These are phyloP conservation scores for Criorhina ranunculi DNA, from an alignment of 2,888 invertebrate genomes.

Conservation along the genomic window DNA sequence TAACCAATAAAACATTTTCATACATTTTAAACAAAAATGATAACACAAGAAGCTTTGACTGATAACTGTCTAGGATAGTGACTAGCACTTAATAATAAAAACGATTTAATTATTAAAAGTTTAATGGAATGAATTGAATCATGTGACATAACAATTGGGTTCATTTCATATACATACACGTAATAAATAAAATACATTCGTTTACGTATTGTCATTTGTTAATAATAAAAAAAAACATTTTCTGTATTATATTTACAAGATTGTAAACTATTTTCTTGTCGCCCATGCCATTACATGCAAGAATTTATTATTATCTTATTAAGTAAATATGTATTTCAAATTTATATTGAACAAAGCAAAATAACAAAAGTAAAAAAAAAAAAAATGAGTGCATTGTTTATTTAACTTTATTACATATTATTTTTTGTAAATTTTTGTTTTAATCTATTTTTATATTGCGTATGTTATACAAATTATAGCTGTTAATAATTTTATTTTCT, in stretches of 20 bases:
- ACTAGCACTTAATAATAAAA: conserved; percentile 39
- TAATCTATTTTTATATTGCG: conserved; percentile 19
- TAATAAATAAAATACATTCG: conserved; percentile 3
- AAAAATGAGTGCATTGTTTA: conserved; percentile 10
- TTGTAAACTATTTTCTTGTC: conserved; percentile 45
- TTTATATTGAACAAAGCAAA: conserved; percentile 32
- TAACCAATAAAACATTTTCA: conserved; percentile 21
- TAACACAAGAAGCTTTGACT: conserved; percentile 64
- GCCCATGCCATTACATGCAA: conserved; percentile 62
- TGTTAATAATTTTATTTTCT: conserved; percentile 44
- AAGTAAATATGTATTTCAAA: conserved; percentile 39
- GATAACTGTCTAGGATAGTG: conserved; percentile 67
- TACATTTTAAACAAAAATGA: conserved; percentile 20
- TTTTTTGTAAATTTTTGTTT: conserved; percentile 41
- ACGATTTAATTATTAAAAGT: conserved; percentile 43
- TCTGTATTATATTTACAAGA: conserved; percentile 45
- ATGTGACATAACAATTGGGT: conserved; percentile 15
- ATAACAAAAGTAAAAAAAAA: no score
- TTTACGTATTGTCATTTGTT: conserved; percentile 12
- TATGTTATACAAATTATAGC: conserved; percentile 48
- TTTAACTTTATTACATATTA: conserved; percentile 3
- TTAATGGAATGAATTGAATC: conserved; percentile 36
- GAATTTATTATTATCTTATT: conserved; percentile 54
- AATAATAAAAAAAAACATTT: conserved; percentile 17
- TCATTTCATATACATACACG: conserved; percentile 30